Conservation (phyloP, 2,113 vertebrate genomes). For the Macquaria australasica region DNA sequence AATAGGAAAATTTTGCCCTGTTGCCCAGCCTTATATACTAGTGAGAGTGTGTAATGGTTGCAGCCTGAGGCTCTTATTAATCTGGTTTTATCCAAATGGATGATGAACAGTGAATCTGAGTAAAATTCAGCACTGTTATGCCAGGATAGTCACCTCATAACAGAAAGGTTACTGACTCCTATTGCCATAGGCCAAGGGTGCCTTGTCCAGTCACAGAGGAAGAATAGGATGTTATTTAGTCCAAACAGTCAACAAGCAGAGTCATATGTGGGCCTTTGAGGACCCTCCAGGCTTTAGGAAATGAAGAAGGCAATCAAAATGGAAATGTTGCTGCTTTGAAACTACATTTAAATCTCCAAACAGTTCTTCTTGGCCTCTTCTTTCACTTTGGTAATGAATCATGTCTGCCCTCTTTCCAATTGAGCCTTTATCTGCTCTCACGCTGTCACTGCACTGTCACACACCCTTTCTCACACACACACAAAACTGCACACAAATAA, state of each 20-base stretch:
- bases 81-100: conserved; percentile 28
- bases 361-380: conserved; percentile 53
- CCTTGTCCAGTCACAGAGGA: conserved; percentile 40
- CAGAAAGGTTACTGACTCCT: conserved; percentile 47
- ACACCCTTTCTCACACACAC: conserved; percentile 23
- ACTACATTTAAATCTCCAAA: conserved; percentile 57
- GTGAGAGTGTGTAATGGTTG: neutral
- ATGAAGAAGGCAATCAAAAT: conserved; percentile 70
- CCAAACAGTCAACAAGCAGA: conserved; percentile 40
- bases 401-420: conserved; percentile 58
- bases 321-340: conserved; percentile 63
- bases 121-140: conserved; percentile 5
- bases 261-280: conserved; percentile 42
- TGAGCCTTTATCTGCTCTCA: conserved; percentile 62
- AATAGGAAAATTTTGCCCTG: neutral
- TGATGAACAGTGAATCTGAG: conserved; percentile 12
- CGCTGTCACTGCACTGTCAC: conserved; percentile 46
- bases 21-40: neutral
- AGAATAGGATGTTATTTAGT: conserved; percentile 48
- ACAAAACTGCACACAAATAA: conserved; percentile 49
- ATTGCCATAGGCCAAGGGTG: conserved; percentile 30
- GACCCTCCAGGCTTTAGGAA: conserved; percentile 51
- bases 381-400: conserved; percentile 69
- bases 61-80: conserved; percentile 37
- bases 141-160: conserved; percentile 28